Conservation (phyloP, 1,140 invertebrate genomes). For the Calephelis virginiensis region DNA sequence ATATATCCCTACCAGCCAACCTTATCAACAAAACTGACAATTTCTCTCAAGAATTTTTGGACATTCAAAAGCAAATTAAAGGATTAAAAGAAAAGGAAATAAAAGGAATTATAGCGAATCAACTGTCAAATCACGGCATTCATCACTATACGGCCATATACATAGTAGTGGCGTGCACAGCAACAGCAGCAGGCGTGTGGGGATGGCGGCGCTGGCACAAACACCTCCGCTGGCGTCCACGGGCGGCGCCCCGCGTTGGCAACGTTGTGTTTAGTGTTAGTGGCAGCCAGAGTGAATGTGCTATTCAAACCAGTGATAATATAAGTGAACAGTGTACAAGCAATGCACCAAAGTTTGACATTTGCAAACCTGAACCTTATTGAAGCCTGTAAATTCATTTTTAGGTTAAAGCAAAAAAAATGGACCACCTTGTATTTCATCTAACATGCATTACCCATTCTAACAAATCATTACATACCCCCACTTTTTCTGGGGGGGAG, state of each 20-base stretch:
- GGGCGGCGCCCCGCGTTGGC: not conserved
- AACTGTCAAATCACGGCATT: constrained; percentile 18
- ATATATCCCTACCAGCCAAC: not conserved
- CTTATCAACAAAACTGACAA: not conserved
- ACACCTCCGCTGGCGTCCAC: not conserved
- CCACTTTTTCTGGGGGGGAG: too few relatives aligned
- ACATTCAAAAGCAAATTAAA: not conserved
- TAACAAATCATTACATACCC: too few relatives aligned
- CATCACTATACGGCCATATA: constrained; percentile 20
- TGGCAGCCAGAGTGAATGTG: not conserved
- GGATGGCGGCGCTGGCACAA: not conserved
- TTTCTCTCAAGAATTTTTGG: not conserved
- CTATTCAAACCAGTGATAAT: not conserved
- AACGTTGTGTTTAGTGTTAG: not conserved
- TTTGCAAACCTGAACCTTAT: too few relatives aligned
- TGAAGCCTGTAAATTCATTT: too few relatives aligned
- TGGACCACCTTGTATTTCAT: too few relatives aligned
- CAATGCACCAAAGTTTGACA: too few relatives aligned
- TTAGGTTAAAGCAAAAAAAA: too few relatives aligned
- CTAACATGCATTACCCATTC: too few relatives aligned
- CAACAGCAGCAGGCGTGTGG: not conserved
- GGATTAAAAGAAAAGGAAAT: not conserved
- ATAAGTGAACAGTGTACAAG: too few relatives aligned
- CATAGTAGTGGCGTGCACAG: not conserved
- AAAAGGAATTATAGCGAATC: not conserved